Percentiles rank a stretch among this genome's conserved stretches.
These are phyloP conservation scores for Heliconius hewitsoni DNA, from an alignment of 1,140 invertebrate species.

Conservation along the genomic window DNA sequence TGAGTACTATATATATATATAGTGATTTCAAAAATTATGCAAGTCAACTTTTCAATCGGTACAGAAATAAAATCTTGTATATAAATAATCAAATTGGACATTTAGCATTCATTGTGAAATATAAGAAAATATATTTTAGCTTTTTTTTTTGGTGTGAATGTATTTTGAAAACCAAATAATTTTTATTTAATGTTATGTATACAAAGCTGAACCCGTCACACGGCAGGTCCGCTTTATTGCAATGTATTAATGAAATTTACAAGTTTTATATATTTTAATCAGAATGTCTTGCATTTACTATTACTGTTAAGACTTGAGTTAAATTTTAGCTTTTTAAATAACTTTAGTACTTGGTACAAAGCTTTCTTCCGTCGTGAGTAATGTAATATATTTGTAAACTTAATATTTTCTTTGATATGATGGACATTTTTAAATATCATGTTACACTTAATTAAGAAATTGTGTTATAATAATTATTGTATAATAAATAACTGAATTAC, in stretches of 20 bases:
- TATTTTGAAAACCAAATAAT: background rate
- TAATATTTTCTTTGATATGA: background rate
- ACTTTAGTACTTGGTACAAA: conserved; percentile 7
- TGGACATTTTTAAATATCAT: background rate
- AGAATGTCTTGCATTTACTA: background rate
- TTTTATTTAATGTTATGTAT: background rate
- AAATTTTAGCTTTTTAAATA: background rate
- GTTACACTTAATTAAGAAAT: conserved; percentile 13
- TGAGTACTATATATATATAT: too few species aligned
- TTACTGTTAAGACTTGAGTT: background rate
- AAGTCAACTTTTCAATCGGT: too few species aligned
- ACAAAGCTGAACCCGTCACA: background rate
- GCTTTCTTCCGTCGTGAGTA: background rate
- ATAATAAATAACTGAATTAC: conserved; percentile 3
- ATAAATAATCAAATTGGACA: too few species aligned
- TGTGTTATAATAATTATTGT: conserved; percentile 20
- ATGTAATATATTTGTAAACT: conserved; percentile 4
- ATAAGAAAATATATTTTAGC: background rate
- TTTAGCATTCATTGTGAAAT: background rate
- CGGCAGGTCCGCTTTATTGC: conserved; percentile 22
- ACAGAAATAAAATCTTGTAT: too few species aligned
- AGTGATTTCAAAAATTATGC: too few species aligned
- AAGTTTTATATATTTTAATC: background rate
- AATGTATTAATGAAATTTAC: background rate
- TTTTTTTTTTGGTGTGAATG: background rate